Conservation (phyloP, 30 jellyfish, hydroid and myxozoan species). For the Chironex yamaguchii region DNA sequence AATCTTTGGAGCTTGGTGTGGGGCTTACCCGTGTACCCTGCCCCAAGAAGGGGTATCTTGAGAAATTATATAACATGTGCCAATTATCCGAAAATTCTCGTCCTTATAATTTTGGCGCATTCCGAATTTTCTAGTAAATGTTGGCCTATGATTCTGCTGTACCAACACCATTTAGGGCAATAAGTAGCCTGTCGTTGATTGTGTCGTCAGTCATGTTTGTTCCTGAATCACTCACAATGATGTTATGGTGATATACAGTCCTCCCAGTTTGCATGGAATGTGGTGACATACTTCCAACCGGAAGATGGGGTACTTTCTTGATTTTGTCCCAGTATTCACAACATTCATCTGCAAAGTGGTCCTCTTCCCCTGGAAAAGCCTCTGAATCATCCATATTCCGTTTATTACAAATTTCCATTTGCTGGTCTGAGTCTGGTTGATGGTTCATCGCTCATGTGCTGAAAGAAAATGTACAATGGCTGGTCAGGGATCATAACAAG, state of each 20-base stretch:
- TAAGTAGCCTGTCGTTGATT: conserved; percentile 54
- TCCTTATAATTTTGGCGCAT: too few relatives aligned
- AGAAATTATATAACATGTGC: too few relatives aligned
- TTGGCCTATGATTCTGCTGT: too few relatives aligned
- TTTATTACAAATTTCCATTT: conserved; percentile 54
- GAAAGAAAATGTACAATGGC: conserved; percentile 53
- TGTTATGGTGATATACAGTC: conserved; percentile 51
- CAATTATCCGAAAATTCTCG: too few relatives aligned
- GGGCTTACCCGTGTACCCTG: too few relatives aligned
- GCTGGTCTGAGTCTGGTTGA: conserved; percentile 51
- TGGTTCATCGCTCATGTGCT: conserved; percentile 60
- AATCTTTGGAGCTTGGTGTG: too few relatives aligned
- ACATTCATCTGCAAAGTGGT: conserved; percentile 53
- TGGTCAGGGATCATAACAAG: conserved; percentile 64
- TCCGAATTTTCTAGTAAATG: too few relatives aligned
- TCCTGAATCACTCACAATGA: conserved; percentile 27
- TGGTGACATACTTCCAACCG: conserved; percentile 47
- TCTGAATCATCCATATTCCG: too few relatives aligned
- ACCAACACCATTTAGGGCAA: conserved; percentile 63
- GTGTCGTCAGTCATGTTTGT: conserved; percentile 58
- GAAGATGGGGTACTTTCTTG: conserved; percentile 35
- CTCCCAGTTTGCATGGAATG: conserved; percentile 47
- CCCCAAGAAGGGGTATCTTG: too few relatives aligned
- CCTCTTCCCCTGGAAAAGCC: conserved; percentile 52
- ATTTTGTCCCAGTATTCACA: conserved; percentile 54